These are phyloP conservation scores for Liasis olivaceus DNA, from an alignment of 2,797 vertebrate species.

Conservation along the genomic window DNA sequence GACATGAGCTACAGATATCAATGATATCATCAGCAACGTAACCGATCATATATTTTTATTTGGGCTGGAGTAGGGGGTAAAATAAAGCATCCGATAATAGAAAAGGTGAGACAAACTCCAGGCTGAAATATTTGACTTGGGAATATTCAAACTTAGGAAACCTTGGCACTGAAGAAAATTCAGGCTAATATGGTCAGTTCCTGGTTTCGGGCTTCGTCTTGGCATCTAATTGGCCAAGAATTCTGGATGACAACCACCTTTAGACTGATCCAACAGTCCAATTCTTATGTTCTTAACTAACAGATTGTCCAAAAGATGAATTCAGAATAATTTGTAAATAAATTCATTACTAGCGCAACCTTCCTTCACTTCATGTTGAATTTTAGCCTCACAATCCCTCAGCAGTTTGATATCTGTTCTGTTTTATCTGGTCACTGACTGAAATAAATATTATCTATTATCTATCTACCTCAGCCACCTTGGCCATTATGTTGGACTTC, in stretches of 20 bases:
- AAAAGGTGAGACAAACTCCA: constrained; percentile 14
- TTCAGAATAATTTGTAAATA: not conserved
- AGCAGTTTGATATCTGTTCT: no score
- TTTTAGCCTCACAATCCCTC: no score
- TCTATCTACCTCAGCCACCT: not conserved
- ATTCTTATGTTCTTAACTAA: not conserved
- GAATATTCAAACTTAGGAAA: constrained; percentile 31
- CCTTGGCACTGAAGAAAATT: no score
- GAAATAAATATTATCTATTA: not conserved
- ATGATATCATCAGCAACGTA: constrained; percentile 20
- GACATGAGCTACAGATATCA: constrained; percentile 44
- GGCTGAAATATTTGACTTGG: not conserved
- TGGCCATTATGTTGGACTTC: not conserved
- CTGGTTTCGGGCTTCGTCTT: not conserved
- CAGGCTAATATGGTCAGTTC: not conserved
- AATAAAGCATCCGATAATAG: not conserved
- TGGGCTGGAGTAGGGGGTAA: no score
- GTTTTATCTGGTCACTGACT: not conserved
- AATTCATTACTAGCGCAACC: no score
- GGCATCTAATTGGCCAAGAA: not conserved
- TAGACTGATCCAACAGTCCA: not conserved
- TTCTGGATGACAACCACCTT: not conserved
- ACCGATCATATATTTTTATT: no score
- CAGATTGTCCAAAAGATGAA: not conserved
- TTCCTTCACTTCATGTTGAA: no score